Evolutionary conservation across 2,888 invertebrate genomes (phyloP).

Genomic region (Conops quadrifasciatus): DNA sequence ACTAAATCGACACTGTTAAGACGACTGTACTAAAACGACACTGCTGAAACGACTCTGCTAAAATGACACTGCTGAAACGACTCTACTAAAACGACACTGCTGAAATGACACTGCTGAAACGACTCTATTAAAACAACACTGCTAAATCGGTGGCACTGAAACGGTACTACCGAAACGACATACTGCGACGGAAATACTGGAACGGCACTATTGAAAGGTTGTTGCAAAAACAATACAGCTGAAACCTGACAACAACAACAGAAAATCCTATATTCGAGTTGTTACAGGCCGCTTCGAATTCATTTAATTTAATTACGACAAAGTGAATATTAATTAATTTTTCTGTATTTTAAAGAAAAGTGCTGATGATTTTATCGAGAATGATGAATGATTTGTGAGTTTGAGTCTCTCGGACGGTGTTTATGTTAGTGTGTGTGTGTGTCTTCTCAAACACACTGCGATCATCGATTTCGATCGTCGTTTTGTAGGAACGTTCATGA

Average conservation of each 20-base stretch:
- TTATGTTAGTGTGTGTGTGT: slow-evolving; percentile 14
- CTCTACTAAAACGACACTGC: too few species aligned
- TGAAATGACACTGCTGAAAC: too few species aligned
- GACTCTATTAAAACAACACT: too few species aligned
- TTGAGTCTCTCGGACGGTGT: background rate
- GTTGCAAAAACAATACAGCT: too few species aligned
- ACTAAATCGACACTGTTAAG: too few species aligned
- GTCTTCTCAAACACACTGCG: slow-evolving; percentile 11
- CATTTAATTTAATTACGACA: slow-evolving; percentile 45
- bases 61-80: too few species aligned
- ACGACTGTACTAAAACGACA: too few species aligned
- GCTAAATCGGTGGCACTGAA: too few species aligned
- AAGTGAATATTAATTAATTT: slow-evolving; percentile 50
- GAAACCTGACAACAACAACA: background rate
- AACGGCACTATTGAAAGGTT: too few species aligned
- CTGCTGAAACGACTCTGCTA: too few species aligned
- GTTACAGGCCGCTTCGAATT: background rate
- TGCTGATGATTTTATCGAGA: slow-evolving; percentile 3
- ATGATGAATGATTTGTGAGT: background rate
- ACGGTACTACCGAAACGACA: too few species aligned
- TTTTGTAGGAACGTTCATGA: background rate
- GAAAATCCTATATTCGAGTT: background rate
- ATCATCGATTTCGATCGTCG: background rate
- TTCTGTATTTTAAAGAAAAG: slow-evolving; percentile 44
- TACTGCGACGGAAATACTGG: too few species aligned